Evolutionary conservation across 2,888 invertebrate genomes (phyloP).

Genomic region (Drosophila multiciliata): DNA sequence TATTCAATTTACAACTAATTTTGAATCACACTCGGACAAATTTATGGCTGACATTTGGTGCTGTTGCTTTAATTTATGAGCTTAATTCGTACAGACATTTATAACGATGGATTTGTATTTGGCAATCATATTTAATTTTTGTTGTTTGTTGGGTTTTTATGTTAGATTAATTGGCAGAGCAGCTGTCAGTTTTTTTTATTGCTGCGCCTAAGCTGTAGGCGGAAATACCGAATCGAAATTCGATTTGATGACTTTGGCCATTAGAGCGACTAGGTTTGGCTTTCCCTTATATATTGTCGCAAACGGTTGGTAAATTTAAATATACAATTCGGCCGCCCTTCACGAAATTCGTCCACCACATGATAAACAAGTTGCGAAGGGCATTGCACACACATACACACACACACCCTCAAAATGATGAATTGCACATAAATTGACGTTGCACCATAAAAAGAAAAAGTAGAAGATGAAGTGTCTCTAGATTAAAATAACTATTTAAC

Average conservation of each 20-base stretch:
- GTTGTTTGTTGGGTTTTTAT: constrained; percentile 24
- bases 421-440: constrained; percentile 42
- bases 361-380: not conserved
- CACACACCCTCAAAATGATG: constrained; percentile 20
- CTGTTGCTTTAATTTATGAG: constrained; percentile 71
- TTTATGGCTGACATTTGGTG: constrained; percentile 52
- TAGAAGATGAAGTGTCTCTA: constrained; percentile 13
- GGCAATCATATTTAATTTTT: constrained; percentile 18
- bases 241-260: constrained; percentile 33
- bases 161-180: constrained; percentile 68
- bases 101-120: constrained; percentile 76
- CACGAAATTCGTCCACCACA: not conserved
- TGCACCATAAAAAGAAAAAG: not conserved
- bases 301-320: not conserved
- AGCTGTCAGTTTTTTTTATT: constrained; percentile 68
- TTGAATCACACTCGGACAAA: constrained; percentile 26
- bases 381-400: not conserved
- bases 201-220: constrained; percentile 72
- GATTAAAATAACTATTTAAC: constrained; percentile 22
- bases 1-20: constrained; percentile 50
- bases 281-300: not conserved
- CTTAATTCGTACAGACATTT: constrained; percentile 72
- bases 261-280: constrained; percentile 32
- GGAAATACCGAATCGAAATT: constrained; percentile 56
- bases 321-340: not conserved